Evolutionary conservation across 2,113 vertebrate genomes (phyloP), one percentile per base, ranked within the genome.

Genomic region (Amia ocellicauda): DNA sequence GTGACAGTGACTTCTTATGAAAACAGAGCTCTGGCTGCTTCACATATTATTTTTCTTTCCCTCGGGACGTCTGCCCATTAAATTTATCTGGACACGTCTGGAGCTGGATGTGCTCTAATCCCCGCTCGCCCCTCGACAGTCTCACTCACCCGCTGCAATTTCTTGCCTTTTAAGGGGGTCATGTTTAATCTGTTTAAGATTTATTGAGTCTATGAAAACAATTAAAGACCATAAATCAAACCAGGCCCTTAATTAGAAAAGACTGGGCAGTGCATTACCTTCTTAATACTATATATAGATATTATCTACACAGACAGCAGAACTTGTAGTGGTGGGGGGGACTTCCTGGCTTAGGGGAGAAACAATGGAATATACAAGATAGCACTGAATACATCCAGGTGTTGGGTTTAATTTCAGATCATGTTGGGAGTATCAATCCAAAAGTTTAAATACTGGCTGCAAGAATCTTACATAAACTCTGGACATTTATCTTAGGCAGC

Each of bases 121-220:
- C 13, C 27, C 23, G 22, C 10, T 22, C 8, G 31, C 16, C 23
- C 60, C n/a, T 3, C 22, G 16, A 29, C 47, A 16, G 20, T 14
- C 7, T 53, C 51, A 24, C 26, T 22, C 23, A 8, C 43, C 43
- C 41, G 14, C 9, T 27, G 58, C 5, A 28, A 42, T 36, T 58
- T 53, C 49, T 20, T 58, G 26, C 62, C 51, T 42, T 64, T 60
- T 50, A 53, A 45, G 53, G 26, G 50, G 36, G 41, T 58, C 3
- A 43, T 59, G 63, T 51, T 49, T 66, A 62, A 65, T 73, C 63
- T 69, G 26, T 19, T n/a, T 19, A 26, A 59, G 70, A 63, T 53
- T 61, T 54, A 58, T 61, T 54, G 45, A 23, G 28, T 14, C 50
- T 58, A 58, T 42, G 43, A 69, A 68, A 62, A 66, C 69, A 62